phyloP scores from a whole-genome alignment of 92 coral and sea anemone genomes.

The Umimayanthus kanabou region DNA sequence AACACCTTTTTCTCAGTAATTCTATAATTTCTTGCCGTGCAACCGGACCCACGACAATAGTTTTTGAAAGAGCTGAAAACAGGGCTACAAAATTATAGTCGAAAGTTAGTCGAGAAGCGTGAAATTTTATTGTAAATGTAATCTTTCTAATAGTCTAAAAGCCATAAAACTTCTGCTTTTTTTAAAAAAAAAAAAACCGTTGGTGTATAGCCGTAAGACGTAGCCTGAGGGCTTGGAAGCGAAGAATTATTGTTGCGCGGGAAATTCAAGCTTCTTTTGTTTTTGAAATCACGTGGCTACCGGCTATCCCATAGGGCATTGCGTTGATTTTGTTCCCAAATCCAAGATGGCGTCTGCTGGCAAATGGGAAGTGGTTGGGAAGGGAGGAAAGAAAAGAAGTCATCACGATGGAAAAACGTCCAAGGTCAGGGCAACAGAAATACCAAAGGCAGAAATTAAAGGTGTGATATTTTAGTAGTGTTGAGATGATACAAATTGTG shows the following conservation, averaged over 20 bases:
- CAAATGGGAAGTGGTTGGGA: conserved; percentile 99
- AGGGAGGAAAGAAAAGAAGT: conserved; percentile 81
- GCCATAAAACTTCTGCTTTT: too few species aligned
- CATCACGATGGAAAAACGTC: conserved; percentile 73
- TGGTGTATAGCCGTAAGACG: too few species aligned
- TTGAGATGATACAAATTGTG: not conserved
- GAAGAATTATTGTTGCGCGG: conserved; percentile 9
- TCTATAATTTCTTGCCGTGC: too few species aligned
- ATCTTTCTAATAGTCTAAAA: too few species aligned
- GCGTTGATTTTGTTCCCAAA: conserved; percentile 25
- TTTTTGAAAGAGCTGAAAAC: too few species aligned
- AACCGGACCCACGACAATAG: too few species aligned
- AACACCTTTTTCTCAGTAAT: too few species aligned
- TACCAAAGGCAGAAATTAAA: conserved; percentile 78
- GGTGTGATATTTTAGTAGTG: conserved; percentile 54
- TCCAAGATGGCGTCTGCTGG: conserved; percentile 96
- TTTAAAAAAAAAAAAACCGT: too few species aligned
- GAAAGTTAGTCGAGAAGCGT: too few species aligned
- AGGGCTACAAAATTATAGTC: too few species aligned
- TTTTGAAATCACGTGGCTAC: conserved; percentile 25
- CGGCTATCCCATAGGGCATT: conserved; percentile 34
- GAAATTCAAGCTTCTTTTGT: conserved; percentile 43
- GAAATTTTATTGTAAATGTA: too few species aligned
- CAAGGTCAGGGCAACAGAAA: conserved; percentile 74
- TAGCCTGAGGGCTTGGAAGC: too few species aligned